Percentiles rank a stretch among this genome's conserved stretches.
phyloP scores from a whole-genome alignment of 2,888 invertebrate genomes.

The Gastracanthus pulcherrimus region DNA sequence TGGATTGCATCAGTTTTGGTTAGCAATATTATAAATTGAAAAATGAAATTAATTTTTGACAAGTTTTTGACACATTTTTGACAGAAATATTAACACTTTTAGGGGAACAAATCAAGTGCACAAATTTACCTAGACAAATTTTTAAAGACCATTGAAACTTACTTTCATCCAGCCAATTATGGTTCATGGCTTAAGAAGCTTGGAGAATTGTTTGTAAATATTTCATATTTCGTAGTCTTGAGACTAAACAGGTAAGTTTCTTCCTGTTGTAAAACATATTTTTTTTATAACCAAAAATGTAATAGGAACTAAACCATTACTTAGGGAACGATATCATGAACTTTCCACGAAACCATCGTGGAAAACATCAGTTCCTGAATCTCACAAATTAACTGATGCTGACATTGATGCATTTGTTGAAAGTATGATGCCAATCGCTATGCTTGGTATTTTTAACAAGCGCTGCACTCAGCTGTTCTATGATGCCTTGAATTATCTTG shows the following conservation, averaged over 20 bases:
- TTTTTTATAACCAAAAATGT: background rate
- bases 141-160: constrained; percentile 90
- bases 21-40: too few species aligned
- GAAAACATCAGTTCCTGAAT: constrained; percentile 84
- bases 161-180: constrained; percentile 92
- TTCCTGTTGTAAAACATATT: background rate
- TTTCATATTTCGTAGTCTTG: constrained; percentile 83
- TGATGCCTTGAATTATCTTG: constrained; percentile 86
- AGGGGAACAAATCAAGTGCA: constrained; percentile 84
- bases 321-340: constrained; percentile 82
- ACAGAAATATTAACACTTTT: constrained; percentile 68
- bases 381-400: constrained; percentile 86
- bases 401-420: constrained; percentile 91
- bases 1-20: constrained; percentile 81
- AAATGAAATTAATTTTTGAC: constrained; percentile 14
- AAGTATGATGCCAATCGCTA: constrained; percentile 85
- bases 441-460: constrained; percentile 89
- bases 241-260: constrained; percentile 78
- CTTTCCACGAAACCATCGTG: constrained; percentile 79
- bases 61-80: background rate
- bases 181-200: constrained; percentile 88
- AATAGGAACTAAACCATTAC: constrained; percentile 44
- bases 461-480: constrained; percentile 76
- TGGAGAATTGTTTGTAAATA: constrained; percentile 83
- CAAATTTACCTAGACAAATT: constrained; percentile 88